Percentiles rank a stretch among this genome's conserved stretches.
These are phyloP conservation scores for Drosophila gunungcola DNA, from an alignment of 1,140 invertebrate species.

Conservation along the genomic window DNA sequence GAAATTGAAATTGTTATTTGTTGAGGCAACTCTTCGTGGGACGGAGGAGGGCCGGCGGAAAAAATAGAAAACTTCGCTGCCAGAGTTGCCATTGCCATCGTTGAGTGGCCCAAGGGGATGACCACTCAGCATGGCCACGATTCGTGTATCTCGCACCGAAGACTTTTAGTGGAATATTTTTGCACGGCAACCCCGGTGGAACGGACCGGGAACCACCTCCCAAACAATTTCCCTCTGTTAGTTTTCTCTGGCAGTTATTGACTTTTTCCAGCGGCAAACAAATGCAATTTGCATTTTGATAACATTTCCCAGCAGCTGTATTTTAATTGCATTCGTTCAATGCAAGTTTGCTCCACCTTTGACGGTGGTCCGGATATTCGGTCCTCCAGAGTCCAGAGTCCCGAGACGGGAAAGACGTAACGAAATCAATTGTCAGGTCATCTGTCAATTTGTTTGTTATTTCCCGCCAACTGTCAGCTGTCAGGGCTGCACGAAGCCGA, in stretches of 20 bases:
- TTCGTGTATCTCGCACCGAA: slow-evolving; percentile 48
- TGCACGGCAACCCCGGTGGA: slow-evolving; percentile 18
- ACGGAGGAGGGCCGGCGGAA: slow-evolving; percentile 10
- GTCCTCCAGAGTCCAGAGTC: slow-evolving; percentile 3
- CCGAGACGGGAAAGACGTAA: slow-evolving; percentile 39
- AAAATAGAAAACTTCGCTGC: slow-evolving; percentile 44
- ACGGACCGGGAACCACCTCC: too few relatives aligned
- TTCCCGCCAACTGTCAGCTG: slow-evolving; percentile 72
- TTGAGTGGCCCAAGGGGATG: slow-evolving; percentile 39
- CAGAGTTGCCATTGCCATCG: slow-evolving; percentile 14
- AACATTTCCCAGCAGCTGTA: slow-evolving; percentile 76
- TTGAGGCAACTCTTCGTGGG: slow-evolving; percentile 44
- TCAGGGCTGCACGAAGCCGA: slow-evolving; percentile 41
- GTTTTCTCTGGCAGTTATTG: slow-evolving; percentile 58
- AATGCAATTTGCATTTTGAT: slow-evolving; percentile 77
- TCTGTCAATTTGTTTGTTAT: slow-evolving; percentile 83
- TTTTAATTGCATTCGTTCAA: slow-evolving; percentile 73
- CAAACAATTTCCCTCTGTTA: slow-evolving; percentile 25
- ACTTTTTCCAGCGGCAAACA: slow-evolving; percentile 56
- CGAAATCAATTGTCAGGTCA: slow-evolving; percentile 82
- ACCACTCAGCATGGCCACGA: slow-evolving; percentile 48
- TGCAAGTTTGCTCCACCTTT: slow-evolving; percentile 37
- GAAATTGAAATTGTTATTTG: slow-evolving; percentile 83
- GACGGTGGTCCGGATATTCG: not conserved
- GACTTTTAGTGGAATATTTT: slow-evolving; percentile 45